Evolutionary conservation across 37 sponge, comb jelly and placozoan genomes (phyloP).

Genomic region (Eunapius fragilis): DNA sequence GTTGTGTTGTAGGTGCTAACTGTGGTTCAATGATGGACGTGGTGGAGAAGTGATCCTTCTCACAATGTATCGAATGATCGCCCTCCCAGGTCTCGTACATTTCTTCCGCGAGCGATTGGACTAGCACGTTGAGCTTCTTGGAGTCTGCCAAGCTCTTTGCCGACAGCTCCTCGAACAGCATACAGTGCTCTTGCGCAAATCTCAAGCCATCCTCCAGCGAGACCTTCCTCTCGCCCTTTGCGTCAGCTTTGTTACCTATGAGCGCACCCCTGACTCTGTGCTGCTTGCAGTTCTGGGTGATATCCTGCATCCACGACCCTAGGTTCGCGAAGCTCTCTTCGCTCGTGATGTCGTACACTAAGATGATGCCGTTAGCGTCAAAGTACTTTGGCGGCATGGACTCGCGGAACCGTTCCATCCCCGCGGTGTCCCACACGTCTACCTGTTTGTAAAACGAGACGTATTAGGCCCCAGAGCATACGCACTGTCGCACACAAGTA

Average conservation of each 20-base stretch:
- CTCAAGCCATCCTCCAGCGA: not conserved
- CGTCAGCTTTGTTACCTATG: constrained; percentile 73
- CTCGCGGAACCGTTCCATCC: constrained; percentile 78
- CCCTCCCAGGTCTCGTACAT: constrained; percentile 5
- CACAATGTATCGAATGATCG: not conserved
- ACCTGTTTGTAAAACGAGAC: too few relatives aligned
- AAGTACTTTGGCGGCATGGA: constrained; percentile 73
- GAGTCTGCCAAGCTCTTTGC: not conserved
- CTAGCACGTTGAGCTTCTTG: not conserved
- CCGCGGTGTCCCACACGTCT: constrained; percentile 86
- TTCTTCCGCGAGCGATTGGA: not conserved
- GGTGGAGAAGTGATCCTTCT: not conserved
- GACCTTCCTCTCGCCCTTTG: constrained; percentile 25
- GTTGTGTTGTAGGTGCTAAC: not conserved
- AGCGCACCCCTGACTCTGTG: constrained; percentile 41
- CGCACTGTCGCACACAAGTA: not conserved
- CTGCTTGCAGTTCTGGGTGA: constrained; percentile 27
- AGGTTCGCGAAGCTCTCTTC: constrained; percentile 45
- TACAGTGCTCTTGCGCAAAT: constrained; percentile 9
- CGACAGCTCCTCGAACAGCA: constrained; percentile 22
- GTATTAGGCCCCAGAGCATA: too few relatives aligned
- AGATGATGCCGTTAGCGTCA: constrained; percentile 66
- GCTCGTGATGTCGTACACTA: constrained; percentile 75
- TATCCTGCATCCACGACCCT: constrained; percentile 62
- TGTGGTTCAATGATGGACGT: not conserved